These are phyloP conservation scores for Caenorhabditis latens DNA, from an alignment of 1,140 invertebrate species.

Conservation along the genomic window DNA sequence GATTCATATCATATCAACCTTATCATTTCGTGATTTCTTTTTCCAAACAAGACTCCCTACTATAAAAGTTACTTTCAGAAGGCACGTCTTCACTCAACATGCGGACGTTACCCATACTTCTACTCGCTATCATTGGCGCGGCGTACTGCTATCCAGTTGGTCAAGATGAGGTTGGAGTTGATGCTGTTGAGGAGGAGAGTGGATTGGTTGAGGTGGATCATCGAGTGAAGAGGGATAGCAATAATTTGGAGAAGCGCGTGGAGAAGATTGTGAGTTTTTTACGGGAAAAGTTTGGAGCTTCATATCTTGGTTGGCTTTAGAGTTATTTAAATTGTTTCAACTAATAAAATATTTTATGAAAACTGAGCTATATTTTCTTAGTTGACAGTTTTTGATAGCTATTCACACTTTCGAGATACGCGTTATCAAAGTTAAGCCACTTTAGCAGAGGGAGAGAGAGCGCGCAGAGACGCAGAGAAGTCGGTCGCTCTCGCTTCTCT, in stretches of 20 bases:
- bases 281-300: too few relatives aligned
- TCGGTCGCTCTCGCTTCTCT: too few relatives aligned
- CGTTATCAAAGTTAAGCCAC: too few relatives aligned
- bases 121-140: not conserved
- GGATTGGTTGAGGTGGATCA: not conserved
- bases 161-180: not conserved
- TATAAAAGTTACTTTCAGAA: slow-evolving; percentile 17
- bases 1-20: not conserved
- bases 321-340: too few relatives aligned
- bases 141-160: not conserved
- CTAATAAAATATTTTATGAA: not conserved
- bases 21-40: not conserved
- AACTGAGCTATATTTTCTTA: too few relatives aligned
- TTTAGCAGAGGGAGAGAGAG: too few relatives aligned
- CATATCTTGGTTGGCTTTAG: too few relatives aligned
- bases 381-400: too few relatives aligned
- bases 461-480: too few relatives aligned
- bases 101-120: not conserved
- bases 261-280: slow-evolving; percentile 25
- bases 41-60: not conserved
- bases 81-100: not conserved
- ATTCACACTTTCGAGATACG: too few relatives aligned
- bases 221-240: not conserved
- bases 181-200: not conserved
- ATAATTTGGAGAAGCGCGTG: not conserved